A percentile compares a stretch with the other conserved stretches of the same genome.
Conservation (phyloP, 1,140 invertebrate genomes). For the Cydia splendana region DNA sequence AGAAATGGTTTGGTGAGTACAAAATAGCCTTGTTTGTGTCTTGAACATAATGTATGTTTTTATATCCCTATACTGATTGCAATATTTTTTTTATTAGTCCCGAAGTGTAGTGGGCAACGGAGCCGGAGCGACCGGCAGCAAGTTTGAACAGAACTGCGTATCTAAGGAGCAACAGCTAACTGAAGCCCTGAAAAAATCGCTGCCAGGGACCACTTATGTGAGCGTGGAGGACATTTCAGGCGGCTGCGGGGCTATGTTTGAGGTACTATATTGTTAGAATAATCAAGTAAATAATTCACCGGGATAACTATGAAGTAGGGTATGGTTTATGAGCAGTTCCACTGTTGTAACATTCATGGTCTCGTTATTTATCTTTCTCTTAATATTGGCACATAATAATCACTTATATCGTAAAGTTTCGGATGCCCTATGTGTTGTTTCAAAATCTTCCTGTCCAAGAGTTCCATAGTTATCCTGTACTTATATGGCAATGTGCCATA, state of each 20-base stretch:
- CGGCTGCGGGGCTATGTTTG: slow-evolving; percentile 94
- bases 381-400: no score
- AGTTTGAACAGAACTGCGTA: slow-evolving; percentile 59
- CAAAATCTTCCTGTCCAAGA: no score
- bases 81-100: slow-evolving; percentile 34
- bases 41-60: not conserved
- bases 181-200: slow-evolving; percentile 77
- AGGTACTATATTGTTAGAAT: slow-evolving; percentile 75
- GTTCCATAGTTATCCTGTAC: no score
- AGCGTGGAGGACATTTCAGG: slow-evolving; percentile 89
- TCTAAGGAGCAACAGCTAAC: slow-evolving; percentile 66
- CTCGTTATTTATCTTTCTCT: no score
- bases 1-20: slow-evolving; percentile 60
- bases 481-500: no score
- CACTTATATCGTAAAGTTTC: no score
- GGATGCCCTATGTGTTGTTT: no score
- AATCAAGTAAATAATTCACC: no score
- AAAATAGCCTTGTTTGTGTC: not conserved
- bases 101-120: slow-evolving; percentile 54
- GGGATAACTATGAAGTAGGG: no score
- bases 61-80: not conserved
- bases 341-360: no score
- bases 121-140: slow-evolving; percentile 33
- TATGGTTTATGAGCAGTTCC: no score
- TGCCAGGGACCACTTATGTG: slow-evolving; percentile 84